Conservation (phyloP, 2,888 invertebrate species). For the Diachrysia chrysitis region DNA sequence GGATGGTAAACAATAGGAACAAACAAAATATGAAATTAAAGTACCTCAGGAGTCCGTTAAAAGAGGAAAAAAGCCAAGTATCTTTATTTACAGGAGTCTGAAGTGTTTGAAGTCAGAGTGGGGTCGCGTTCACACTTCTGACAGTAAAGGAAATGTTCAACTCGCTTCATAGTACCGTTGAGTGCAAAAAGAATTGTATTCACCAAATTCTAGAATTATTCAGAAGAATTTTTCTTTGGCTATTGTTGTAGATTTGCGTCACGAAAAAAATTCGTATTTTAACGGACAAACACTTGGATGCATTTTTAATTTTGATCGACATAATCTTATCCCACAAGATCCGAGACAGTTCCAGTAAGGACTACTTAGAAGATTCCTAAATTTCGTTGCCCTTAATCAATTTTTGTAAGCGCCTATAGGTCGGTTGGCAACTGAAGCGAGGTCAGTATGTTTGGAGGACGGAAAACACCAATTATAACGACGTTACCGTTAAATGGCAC, state of each 20-base stretch:
- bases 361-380: too few relatives aligned
- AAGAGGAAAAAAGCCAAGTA: slow-evolving; percentile 20
- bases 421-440: background rate
- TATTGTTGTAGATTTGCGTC: too few relatives aligned
- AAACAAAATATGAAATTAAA: slow-evolving; percentile 47
- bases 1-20: slow-evolving; percentile 25
- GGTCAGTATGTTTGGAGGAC: background rate
- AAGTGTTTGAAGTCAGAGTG: slow-evolving; percentile 17
- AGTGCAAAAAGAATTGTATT: background rate
- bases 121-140: slow-evolving; percentile 19
- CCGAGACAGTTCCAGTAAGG: background rate
- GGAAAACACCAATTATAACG: slow-evolving; percentile 2
- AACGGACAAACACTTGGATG: too few relatives aligned
- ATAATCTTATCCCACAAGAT: background rate
- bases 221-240: too few relatives aligned
- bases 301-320: too few relatives aligned
- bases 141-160: slow-evolving; percentile 27
- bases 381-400: background rate
- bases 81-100: slow-evolving; percentile 43
- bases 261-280: too few relatives aligned
- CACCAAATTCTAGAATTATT: background rate
- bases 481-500: background rate
- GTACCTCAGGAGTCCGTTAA: slow-evolving; percentile 20
- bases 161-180: background rate
- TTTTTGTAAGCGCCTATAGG: background rate